phyloP scores from a whole-genome alignment of 2,888 invertebrate genomes.

The Conistra vaccinii region DNA sequence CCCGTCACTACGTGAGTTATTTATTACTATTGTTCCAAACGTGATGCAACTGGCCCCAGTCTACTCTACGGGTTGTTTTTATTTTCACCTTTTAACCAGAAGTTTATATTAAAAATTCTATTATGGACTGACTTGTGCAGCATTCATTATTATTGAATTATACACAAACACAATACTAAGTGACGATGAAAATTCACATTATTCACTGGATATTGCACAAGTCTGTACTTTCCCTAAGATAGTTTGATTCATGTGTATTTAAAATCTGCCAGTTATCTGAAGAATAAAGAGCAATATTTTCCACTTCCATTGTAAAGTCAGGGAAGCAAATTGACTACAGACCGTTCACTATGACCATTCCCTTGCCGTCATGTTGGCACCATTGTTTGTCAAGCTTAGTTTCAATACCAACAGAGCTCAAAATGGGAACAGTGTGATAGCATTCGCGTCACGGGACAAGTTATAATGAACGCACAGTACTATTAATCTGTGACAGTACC shows the following conservation, averaged over 20 bases:
- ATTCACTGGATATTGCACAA: constrained; percentile 5
- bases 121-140: not conserved
- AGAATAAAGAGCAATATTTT: not conserved
- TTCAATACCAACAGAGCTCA: no score
- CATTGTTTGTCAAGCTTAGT: no score
- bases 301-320: constrained; percentile 6
- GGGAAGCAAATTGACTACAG: not conserved
- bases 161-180: not conserved
- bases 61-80: constrained; percentile 9
- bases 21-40: constrained; percentile 17
- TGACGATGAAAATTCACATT: not conserved
- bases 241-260: not conserved
- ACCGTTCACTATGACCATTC: no score
- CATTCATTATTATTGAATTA: not conserved
- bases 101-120: constrained; percentile 7
- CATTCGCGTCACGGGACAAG: no score
- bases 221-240: not conserved
- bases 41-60: constrained; percentile 33
- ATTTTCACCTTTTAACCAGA: constrained; percentile 11
- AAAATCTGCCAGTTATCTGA: not conserved
- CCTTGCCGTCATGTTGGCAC: no score
- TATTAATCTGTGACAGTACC: no score
- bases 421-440: no score
- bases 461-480: no score
- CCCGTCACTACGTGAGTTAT: constrained; percentile 32